Base-by-base conservation (phyloP, 2,113 vertebrate genomes). In the Ibidorhyncha struthersii region DNA sequence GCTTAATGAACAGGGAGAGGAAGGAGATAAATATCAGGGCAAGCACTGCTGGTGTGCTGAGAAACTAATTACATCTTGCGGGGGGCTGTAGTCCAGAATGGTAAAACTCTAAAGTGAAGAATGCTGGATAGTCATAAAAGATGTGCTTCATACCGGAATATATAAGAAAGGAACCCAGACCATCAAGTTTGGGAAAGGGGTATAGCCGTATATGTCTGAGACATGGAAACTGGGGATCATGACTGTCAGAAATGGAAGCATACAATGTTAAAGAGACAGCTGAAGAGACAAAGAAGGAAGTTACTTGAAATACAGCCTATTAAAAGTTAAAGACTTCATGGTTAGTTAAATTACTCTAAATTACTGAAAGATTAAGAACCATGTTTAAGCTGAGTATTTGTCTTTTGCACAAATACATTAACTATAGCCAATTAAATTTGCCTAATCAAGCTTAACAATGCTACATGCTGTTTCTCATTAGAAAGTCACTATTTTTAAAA, bases 361-460 rank as follows among this genome's bases (percentile, higher is more conserved):
- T 96, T 95, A 86, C 85, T 91, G 97, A 94, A 97, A 98, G 93
- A 98, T 97, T 98, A 98, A 98, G 95, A 94, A 38, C 82, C 80
- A 71, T 13, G 58, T 74, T 94, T 97, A 96, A 98, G 38, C 82
- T 69, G 82, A 97, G 83, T 97, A 95, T 96, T 97, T 97, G 94
- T 92, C 93, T 98, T 96, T 97, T 97, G 92, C 84, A 96, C 94
- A 97, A 97, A 96, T 91, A 86, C 94, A 95, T 98, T 96, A 96
- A 97, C 92, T 95, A 95, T 93, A 86, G 52, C 89, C 97, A 98
- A 98, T 98, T 98, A 98, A 98, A 98, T 98, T 98, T 98, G 92
- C 84, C 90, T 98, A 98, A 98, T 98, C 98, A 98, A 97, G 96
- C 97, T 98, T 96, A 98, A 94, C 96, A 97, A 96, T 95, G 93